These are phyloP conservation scores for Elanus axillaris DNA, from an alignment of 2,113 vertebrate species.

Conservation along the genomic window DNA sequence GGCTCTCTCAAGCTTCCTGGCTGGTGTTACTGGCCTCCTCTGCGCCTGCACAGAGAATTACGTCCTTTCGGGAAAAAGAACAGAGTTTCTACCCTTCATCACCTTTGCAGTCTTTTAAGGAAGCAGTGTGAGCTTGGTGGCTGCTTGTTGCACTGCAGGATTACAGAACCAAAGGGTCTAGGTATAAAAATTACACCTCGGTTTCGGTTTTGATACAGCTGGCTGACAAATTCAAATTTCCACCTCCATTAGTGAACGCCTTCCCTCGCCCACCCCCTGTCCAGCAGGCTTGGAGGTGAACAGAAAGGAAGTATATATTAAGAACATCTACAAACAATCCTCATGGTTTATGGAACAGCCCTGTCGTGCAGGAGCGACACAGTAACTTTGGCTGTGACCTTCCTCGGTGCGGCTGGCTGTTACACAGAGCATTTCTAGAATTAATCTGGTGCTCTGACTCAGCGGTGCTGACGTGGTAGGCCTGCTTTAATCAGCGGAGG, in stretches of 20 bases:
- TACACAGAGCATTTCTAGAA: conserved; percentile 26
- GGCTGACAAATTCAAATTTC: neutral
- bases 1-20: neutral
- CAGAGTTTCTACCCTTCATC: neutral
- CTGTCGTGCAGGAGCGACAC: neutral
- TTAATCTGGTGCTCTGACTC: conserved; percentile 39
- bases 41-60: neutral
- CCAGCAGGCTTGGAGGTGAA: neutral
- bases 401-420: neutral
- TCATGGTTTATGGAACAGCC: neutral
- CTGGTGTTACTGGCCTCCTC: neutral
- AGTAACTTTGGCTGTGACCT: conserved; percentile 43
- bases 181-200: neutral
- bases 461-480: neutral
- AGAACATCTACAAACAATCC: neutral
- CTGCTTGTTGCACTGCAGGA: neutral
- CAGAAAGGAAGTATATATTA: neutral
- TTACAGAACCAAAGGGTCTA: neutral
- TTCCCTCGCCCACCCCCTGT: neutral
- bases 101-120: neutral
- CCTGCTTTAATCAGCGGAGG: conserved; percentile 5
- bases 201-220: neutral
- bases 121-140: neutral
- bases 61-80: neutral
- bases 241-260: neutral